Conservation (phyloP, 2,113 vertebrate genomes). For the Alces alces region DNA sequence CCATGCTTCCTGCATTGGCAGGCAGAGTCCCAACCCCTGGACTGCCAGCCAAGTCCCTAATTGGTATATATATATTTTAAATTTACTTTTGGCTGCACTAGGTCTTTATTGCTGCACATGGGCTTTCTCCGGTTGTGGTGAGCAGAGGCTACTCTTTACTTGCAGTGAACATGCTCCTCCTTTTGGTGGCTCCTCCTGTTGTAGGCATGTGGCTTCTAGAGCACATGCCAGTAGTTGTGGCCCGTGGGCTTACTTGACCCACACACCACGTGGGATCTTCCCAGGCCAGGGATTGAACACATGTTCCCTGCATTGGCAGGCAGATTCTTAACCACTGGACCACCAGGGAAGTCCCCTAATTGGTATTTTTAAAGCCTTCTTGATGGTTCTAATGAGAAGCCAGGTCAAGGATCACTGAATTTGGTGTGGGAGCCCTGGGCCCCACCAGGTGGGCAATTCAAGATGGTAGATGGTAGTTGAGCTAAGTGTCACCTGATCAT, state of each 20-base stretch:
- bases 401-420: not conserved
- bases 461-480: not conserved
- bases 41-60: not conserved
- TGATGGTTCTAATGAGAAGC: not conserved
- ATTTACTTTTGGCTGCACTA: not conserved
- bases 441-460: not conserved
- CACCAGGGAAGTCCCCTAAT: not conserved
- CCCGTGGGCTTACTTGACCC: not conserved
- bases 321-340: not conserved
- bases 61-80: fast-evolving
- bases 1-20: not conserved
- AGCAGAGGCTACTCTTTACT: not conserved
- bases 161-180: not conserved
- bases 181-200: not conserved
- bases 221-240: not conserved
- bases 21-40: not conserved
- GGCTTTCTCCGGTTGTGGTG: not conserved
- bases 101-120: not conserved
- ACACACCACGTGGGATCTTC: not conserved
- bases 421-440: not conserved
- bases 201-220: not conserved
- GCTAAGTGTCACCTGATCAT: not conserved
- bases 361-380: not conserved
- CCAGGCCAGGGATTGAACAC: not conserved
- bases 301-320: not conserved